phyloP scores from a whole-genome alignment of 2,888 invertebrate genomes.

The Ferdinandea cuprea region DNA sequence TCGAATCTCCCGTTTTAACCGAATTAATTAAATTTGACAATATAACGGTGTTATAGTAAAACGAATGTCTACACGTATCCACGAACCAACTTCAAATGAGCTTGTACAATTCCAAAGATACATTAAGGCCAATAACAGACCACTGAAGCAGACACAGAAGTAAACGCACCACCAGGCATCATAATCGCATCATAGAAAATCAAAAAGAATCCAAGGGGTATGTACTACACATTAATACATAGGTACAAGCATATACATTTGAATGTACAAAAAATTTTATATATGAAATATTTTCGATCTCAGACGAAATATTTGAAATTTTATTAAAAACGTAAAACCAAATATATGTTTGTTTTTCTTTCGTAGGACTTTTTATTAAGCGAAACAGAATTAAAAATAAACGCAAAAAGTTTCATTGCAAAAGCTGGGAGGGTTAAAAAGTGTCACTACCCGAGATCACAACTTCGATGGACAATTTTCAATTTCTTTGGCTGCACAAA shows the following conservation, averaged over 20 bases:
- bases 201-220: slow-evolving; percentile 21
- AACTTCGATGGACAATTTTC: slow-evolving; percentile 30
- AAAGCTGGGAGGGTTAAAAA: slow-evolving; percentile 53
- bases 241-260: slow-evolving; percentile 9
- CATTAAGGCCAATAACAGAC: slow-evolving; percentile 71
- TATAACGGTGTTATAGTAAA: slow-evolving; percentile 55
- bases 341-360: slow-evolving; percentile 32
- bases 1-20: slow-evolving; percentile 6
- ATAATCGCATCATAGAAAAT: slow-evolving; percentile 61
- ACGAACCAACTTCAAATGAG: slow-evolving; percentile 83
- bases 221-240: slow-evolving; percentile 39
- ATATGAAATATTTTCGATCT: slow-evolving; percentile 36
- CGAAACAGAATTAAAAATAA: slow-evolving; percentile 53
- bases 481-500: slow-evolving; percentile 15
- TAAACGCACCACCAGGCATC: slow-evolving; percentile 43
- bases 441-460: slow-evolving; percentile 33
- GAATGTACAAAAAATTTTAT: slow-evolving; percentile 32
- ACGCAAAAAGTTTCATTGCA: slow-evolving; percentile 39
- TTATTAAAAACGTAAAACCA: slow-evolving; percentile 38
- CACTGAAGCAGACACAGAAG: slow-evolving; percentile 39
- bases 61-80: slow-evolving; percentile 81
- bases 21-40: slow-evolving; percentile 19
- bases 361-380: slow-evolving; percentile 42
- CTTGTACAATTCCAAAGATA: slow-evolving; percentile 82
- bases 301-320: slow-evolving; percentile 43